phyloP scores from a whole-genome alignment of 2,888 invertebrate genomes.

The Eupithecia tripunctaria region DNA sequence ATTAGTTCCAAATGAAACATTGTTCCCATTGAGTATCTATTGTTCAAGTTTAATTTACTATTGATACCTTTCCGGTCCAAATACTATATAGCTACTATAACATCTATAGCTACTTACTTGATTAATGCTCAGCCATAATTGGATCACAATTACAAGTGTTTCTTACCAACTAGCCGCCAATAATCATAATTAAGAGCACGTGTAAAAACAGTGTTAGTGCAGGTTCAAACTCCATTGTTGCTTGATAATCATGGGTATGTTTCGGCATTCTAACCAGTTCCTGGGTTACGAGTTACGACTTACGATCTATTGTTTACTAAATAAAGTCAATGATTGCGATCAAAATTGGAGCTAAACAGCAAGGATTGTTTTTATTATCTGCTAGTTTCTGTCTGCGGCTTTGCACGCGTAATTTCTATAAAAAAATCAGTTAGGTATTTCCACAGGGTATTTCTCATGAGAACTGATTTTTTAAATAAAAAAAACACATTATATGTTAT shows the following conservation, averaged over 20 bases:
- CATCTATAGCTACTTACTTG: background rate
- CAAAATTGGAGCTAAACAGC: conserved; percentile 31
- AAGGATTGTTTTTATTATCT: conserved; percentile 15
- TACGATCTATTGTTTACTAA: conserved; percentile 38
- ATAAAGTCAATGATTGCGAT: conserved; percentile 32
- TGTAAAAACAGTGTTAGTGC: conserved; percentile 30
- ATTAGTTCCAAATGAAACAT: background rate
- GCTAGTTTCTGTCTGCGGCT: background rate
- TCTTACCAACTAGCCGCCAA: conserved; percentile 22
- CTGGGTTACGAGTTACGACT: conserved; percentile 29
- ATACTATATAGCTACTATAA: background rate
- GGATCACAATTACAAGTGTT: conserved; percentile 28
- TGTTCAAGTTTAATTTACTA: conserved; percentile 10
- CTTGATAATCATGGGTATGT: conserved; percentile 36
- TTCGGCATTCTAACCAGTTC: conserved; percentile 39
- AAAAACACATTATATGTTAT: too few relatives aligned
- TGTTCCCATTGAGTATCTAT: conserved; percentile 10
- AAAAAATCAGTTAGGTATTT: too few relatives aligned
- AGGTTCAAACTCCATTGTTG: conserved; percentile 28
- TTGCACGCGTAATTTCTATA: background rate
- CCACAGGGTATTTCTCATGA: too few relatives aligned
- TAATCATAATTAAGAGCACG: conserved; percentile 31
- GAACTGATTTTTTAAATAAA: too few relatives aligned
- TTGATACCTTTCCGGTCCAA: conserved; percentile 22
- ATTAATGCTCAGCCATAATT: conserved; percentile 28